A percentile compares a stretch with the other conserved stretches of the same genome.
Evolutionary conservation across 2,113 vertebrate genomes (phyloP).

Genomic region (Zosterops borbonicus): DNA sequence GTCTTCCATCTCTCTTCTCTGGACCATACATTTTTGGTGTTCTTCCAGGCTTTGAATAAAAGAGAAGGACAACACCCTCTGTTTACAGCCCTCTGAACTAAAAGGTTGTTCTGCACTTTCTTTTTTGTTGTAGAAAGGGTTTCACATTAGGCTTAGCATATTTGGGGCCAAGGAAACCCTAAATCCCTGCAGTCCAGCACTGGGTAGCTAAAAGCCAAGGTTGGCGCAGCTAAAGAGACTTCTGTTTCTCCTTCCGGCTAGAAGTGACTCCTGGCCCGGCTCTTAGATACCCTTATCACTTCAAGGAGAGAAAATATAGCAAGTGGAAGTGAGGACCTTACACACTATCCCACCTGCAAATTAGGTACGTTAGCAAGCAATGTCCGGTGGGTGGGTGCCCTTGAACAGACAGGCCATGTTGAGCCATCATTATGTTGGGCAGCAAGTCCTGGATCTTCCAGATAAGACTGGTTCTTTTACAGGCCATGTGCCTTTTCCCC

Average conservation of each 20-base stretch:
- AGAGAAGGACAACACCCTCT: background rate
- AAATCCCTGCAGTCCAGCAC: background rate
- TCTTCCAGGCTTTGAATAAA: background rate
- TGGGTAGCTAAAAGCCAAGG: background rate
- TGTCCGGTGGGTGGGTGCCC: background rate
- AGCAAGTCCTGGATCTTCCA: background rate
- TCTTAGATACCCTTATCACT: background rate
- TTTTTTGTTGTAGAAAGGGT: background rate
- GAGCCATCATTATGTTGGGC: background rate
- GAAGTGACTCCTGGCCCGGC: background rate
- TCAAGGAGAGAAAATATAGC: background rate
- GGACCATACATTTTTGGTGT: background rate
- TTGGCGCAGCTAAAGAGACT: background rate
- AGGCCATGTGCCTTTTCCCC: rapidly evolving
- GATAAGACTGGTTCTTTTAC: background rate
- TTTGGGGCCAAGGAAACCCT: background rate
- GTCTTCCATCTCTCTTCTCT: background rate
- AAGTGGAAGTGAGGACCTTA: background rate
- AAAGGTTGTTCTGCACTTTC: background rate
- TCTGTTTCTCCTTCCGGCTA: rapidly evolving
- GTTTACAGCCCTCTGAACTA: background rate
- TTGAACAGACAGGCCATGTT: background rate
- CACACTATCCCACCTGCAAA: background rate
- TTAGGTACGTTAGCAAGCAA: background rate
- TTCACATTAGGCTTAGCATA: background rate